phyloP scores from a whole-genome alignment of 2,113 vertebrate species.

The Chloroceryle aenea region DNA sequence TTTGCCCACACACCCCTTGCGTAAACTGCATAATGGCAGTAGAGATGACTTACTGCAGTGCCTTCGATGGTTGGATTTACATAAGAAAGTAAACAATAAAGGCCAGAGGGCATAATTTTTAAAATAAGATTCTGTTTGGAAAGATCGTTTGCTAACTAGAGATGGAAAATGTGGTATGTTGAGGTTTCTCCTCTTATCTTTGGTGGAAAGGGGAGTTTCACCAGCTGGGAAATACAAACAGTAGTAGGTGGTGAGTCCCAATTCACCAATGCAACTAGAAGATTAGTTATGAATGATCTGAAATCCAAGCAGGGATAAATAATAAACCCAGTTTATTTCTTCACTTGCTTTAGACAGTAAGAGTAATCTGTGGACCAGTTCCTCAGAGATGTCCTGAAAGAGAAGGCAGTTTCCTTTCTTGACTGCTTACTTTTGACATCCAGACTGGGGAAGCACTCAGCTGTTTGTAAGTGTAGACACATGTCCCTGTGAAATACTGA shows the following conservation, averaged over 20 bases:
- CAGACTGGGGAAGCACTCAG: neutral
- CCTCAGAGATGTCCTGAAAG: neutral
- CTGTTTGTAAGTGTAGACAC: neutral
- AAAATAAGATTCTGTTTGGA: neutral
- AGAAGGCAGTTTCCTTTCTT: neutral
- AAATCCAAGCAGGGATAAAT: neutral
- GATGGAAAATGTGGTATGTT: neutral
- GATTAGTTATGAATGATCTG: neutral
- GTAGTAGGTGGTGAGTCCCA: neutral
- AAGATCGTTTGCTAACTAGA: neutral
- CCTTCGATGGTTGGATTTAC: neutral
- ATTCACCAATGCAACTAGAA: neutral
- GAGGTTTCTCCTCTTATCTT: neutral
- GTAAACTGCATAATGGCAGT: neutral
- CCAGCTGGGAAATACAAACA: neutral
- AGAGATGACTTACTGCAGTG: neutral
- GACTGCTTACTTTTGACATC: neutral
- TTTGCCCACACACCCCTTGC: neutral
- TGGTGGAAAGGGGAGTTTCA: neutral
- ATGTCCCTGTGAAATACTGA: neutral
- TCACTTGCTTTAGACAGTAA: rapidly evolving
- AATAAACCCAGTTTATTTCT: neutral
- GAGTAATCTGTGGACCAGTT: neutral
- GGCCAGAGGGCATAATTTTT: neutral
- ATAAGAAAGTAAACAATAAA: neutral